phyloP scores from a whole-genome alignment of 2,888 invertebrate species.

The Drosophila bunnanda region DNA sequence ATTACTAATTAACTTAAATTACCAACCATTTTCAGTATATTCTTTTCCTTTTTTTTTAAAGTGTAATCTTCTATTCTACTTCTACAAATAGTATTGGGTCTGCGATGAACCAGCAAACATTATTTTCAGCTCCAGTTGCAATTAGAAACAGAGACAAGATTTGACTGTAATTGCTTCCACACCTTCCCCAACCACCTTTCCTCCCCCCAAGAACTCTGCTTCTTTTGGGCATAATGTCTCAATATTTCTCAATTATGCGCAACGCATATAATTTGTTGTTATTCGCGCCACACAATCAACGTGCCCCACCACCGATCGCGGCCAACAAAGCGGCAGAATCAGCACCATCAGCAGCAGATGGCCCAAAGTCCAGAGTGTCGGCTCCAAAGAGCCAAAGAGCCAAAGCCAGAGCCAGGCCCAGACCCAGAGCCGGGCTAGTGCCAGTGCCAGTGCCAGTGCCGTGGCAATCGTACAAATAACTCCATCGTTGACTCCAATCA shows the following conservation, averaged over 20 bases:
- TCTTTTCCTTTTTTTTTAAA: background rate
- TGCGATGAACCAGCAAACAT: conserved; percentile 36
- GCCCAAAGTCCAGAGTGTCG: conserved; percentile 22
- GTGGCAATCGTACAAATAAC: conserved; percentile 79
- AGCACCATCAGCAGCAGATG: conserved; percentile 32
- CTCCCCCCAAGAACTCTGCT: background rate
- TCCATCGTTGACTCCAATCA: conserved; percentile 82
- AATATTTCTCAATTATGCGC: conserved; percentile 77
- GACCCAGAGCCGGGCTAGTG: conserved; percentile 11
- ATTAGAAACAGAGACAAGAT: conserved; percentile 62
- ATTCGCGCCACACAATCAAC: conserved; percentile 67
- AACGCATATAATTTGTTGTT: conserved; percentile 80
- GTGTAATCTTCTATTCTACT: conserved; percentile 1
- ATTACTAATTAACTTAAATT: background rate
- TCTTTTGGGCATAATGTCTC: conserved; percentile 65
- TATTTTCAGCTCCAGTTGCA: conserved; percentile 59
- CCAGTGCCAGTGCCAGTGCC: conserved; percentile 18
- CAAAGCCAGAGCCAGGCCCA: conserved; percentile 7
- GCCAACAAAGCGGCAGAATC: conserved; percentile 38
- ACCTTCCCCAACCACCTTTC: conserved; percentile 24
- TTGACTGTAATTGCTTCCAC: conserved; percentile 58
- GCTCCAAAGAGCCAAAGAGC: conserved; percentile 21
- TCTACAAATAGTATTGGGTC: background rate
- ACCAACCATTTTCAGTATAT: background rate
- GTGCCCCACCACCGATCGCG: conserved; percentile 44